These are phyloP conservation scores for Heliconius eleuchia DNA, from an alignment of 1,140 invertebrate species.

Conservation along the genomic window DNA sequence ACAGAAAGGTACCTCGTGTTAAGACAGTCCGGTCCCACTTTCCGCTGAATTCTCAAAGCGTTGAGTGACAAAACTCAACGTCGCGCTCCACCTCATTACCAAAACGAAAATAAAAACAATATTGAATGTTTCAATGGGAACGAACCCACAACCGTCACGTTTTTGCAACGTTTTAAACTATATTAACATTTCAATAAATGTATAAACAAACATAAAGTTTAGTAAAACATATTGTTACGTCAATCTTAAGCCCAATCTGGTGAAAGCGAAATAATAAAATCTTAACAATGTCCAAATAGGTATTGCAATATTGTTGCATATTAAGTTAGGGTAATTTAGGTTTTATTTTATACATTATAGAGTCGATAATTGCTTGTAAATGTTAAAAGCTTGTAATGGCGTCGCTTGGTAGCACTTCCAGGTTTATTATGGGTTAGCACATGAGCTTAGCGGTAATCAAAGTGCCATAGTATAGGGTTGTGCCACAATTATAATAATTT, in stretches of 20 bases:
- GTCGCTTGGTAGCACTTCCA: slow-evolving; percentile 40
- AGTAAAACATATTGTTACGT: slow-evolving; percentile 38
- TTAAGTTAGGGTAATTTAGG: neutral
- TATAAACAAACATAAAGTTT: neutral
- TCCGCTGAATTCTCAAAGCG: too few species aligned
- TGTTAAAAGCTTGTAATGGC: slow-evolving; percentile 19
- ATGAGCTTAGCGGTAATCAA: slow-evolving; percentile 38
- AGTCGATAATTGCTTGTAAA: slow-evolving; percentile 18
- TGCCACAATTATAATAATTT: neutral
- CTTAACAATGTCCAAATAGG: slow-evolving; percentile 42
- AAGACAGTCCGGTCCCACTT: too few species aligned
- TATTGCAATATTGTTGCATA: slow-evolving; percentile 35
- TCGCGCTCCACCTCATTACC: too few species aligned
- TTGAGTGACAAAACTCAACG: too few species aligned
- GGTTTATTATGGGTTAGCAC: slow-evolving; percentile 39
- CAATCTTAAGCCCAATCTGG: slow-evolving; percentile 39
- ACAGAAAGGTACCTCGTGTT: too few species aligned
- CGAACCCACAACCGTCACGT: too few species aligned
- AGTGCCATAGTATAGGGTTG: slow-evolving; percentile 30
- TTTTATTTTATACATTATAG: neutral
- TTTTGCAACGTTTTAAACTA: too few species aligned
- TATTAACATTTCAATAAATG: too few species aligned
- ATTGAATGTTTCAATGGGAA: too few species aligned
- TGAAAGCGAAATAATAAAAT: slow-evolving; percentile 45
- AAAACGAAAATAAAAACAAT: too few species aligned